A percentile compares a stretch with the other conserved stretches of the same genome.
Evolutionary conservation across 2,888 invertebrate genomes (phyloP).

Genomic region (Caenorhabditis japonica): DNA sequence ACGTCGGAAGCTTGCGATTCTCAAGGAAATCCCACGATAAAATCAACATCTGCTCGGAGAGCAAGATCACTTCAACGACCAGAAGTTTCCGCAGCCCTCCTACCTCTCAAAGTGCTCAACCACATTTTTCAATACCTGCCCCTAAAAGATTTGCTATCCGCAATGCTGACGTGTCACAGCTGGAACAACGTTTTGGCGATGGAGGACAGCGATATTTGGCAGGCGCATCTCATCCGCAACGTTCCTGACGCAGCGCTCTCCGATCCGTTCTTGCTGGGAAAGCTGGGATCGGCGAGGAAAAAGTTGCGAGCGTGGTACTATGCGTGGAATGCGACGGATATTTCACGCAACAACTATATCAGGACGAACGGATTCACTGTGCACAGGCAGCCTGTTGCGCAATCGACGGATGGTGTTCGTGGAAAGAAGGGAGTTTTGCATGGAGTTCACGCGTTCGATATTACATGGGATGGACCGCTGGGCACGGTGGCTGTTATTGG

Average conservation of each 20-base stretch:
- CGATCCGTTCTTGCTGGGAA: conserved; percentile 90
- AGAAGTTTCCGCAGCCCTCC: conserved; percentile 62
- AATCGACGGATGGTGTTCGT: conserved; percentile 94
- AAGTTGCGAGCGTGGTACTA: conserved; percentile 93
- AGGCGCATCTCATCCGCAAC: conserved; percentile 88
- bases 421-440: conserved; percentile 82
- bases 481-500: conserved; percentile 98
- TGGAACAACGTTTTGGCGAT: conserved; percentile 89
- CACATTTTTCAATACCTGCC: conserved; percentile 67
- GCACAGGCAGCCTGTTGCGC: conserved; percentile 97
- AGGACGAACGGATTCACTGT: conserved; percentile 96
- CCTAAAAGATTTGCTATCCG: conserved; percentile 85
- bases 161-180: conserved; percentile 91
- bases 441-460: conserved; percentile 73
- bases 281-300: conserved; percentile 90
- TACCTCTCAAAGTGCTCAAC: conserved; percentile 67
- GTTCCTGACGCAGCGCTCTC: conserved; percentile 87
- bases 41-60: too few species aligned
- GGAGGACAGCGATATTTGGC: conserved; percentile 83
- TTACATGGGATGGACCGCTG: conserved; percentile 84
- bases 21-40: too few species aligned
- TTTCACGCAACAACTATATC: conserved; percentile 93
- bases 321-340: conserved; percentile 97
- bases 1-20: too few species aligned
- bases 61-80: too few species aligned